Evolutionary conservation across 2,888 invertebrate genomes (phyloP).

Genomic region (Megalurothrips usitatus): DNA sequence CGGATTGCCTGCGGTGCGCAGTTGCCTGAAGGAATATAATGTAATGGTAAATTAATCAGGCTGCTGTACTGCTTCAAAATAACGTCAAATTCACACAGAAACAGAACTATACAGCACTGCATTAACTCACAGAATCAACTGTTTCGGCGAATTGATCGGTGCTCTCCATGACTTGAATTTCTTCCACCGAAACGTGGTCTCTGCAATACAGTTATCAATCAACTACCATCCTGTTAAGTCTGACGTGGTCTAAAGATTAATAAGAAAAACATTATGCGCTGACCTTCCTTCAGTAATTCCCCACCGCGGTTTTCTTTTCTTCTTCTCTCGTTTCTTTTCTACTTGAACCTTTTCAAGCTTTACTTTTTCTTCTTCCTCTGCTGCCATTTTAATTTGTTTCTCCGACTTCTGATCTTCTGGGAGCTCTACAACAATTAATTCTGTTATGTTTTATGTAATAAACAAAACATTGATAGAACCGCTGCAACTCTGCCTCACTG

Average conservation of each 20-base stretch:
- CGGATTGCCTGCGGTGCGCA: conserved; percentile 46
- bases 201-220: conserved; percentile 39
- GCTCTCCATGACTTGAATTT: conserved; percentile 55
- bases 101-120: neutral
- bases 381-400: conserved; percentile 30
- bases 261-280: neutral
- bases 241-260: too few relatives aligned
- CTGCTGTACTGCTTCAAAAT: neutral
- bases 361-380: conserved; percentile 40
- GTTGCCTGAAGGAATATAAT: conserved; percentile 40
- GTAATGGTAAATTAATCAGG: neutral
- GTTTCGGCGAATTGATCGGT: conserved; percentile 54
- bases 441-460: neutral
- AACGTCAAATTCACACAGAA: neutral
- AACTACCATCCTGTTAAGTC: neutral
- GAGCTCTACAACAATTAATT: neutral
- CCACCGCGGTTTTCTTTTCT: conserved; percentile 40
- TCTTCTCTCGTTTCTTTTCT: conserved; percentile 38
- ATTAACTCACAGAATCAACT: conserved; percentile 38
- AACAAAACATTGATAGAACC: too few relatives aligned
- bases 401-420: neutral
- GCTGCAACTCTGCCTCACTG: too few relatives aligned
- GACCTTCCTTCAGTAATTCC: neutral
- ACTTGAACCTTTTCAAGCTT: conserved; percentile 39
- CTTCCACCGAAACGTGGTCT: conserved; percentile 52